phyloP scores from a whole-genome alignment of 2,888 invertebrate species.

The Ennomos fuscantarius region DNA sequence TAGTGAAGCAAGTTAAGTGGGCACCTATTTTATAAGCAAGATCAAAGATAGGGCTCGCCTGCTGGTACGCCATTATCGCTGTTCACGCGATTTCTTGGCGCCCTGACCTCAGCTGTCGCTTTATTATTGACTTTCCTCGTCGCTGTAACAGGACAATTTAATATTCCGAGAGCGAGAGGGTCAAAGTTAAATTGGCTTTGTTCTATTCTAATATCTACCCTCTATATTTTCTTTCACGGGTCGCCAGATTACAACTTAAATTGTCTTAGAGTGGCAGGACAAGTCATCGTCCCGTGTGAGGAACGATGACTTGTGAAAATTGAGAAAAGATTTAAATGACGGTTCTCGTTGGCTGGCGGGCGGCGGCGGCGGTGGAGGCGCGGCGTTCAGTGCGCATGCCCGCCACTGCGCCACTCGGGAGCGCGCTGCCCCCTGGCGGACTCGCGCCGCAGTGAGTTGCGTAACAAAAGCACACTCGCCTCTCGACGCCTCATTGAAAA shows the following conservation, averaged over 20 bases:
- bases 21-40: conserved; percentile 49
- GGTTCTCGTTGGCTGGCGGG: conserved; percentile 32
- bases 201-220: conserved; percentile 1
- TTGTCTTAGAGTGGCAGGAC: conserved; percentile 14
- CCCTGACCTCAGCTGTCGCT: conserved; percentile 66
- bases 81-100: conserved; percentile 72
- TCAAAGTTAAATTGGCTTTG: conserved; percentile 32
- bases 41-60: conserved; percentile 65
- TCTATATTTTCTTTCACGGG: conserved; percentile 7
- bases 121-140: conserved; percentile 70
- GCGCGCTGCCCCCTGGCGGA: conserved; percentile 82
- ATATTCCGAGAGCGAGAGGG: conserved; percentile 34
- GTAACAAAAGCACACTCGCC: conserved; percentile 82
- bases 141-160: conserved; percentile 48
- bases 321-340: conserved; percentile 59
- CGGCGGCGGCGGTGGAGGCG: conserved; percentile 38
- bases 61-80: conserved; percentile 59
- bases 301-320: conserved; percentile 49
- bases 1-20: conserved; percentile 21
- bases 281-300: conserved; percentile 31
- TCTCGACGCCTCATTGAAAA: conserved; percentile 75
- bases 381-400: conserved; percentile 74
- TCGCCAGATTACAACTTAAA: conserved; percentile 26
- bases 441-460: conserved; percentile 80
- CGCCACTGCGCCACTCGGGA: conserved; percentile 82